phyloP scores from a whole-genome alignment of 1,140 invertebrate species.

The Apis mellifera region DNA sequence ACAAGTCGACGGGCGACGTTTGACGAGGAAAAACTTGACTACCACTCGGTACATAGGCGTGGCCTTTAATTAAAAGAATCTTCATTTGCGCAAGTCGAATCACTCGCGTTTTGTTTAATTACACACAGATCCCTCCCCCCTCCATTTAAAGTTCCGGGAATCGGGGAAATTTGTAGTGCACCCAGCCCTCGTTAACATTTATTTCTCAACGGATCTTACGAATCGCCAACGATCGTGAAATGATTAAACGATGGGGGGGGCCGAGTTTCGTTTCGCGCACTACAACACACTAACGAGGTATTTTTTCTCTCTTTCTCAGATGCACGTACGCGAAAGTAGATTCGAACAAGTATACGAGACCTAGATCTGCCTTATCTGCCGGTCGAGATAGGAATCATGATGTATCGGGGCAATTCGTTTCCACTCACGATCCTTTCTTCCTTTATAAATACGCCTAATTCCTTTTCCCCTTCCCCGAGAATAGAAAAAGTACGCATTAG shows the following conservation, averaged over 20 bases:
- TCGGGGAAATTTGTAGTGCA: conserved; percentile 42
- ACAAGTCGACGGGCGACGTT: conserved; percentile 37
- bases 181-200: conserved; percentile 59
- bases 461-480: not conserved
- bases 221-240: conserved; percentile 16
- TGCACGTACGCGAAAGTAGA: not conserved
- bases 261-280: conserved; percentile 43
- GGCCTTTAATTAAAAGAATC: conserved; percentile 65
- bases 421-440: conserved; percentile 23
- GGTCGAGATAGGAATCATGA: conserved; percentile 47
- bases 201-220: conserved; percentile 4
- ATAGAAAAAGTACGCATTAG: too few relatives aligned
- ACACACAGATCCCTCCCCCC: conserved; percentile 53
- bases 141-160: conserved; percentile 60
- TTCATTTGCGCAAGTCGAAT: conserved; percentile 61
- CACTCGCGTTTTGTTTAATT: conserved; percentile 55
- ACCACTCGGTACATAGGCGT: conserved; percentile 31
- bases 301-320: conserved; percentile 10
- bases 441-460: not conserved
- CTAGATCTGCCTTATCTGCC: conserved; percentile 7
- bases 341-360: conserved; percentile 14
- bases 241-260: conserved; percentile 7
- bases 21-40: conserved; percentile 21
- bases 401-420: conserved; percentile 43
- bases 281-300: conserved; percentile 43